Base-by-base conservation (phyloP, 2,888 invertebrate genomes). In the Proisotoma minuta region DNA sequence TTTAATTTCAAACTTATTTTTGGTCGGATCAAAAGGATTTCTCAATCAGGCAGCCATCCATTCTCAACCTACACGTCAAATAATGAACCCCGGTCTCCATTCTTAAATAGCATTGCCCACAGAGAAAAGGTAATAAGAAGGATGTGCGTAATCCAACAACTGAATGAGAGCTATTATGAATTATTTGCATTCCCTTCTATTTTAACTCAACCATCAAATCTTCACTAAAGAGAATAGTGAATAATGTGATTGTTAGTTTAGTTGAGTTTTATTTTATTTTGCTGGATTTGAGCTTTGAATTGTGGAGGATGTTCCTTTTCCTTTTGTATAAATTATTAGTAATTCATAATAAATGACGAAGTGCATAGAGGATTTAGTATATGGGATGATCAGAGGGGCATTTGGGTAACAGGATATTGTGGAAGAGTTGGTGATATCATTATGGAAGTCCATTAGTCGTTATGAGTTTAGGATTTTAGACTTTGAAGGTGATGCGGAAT, bases 1-100 rank as follows among this genome's bases (percentile, higher is more conserved):
- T 56, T 56, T 56, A 56, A 56, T 56, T 56, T 56, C 56, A 56
- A 56, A 56, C 56, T 56, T 56, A 56, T 56, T 56, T 56, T 56
- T 56, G 56, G 56, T 27, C 26, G 56, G 56, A 56, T 56, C 56
- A 56, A 56, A 54, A 56, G 56, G 56, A 56, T 56, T 43, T 34
- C 23, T 18, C 22, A 34, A 54, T 23, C 5, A 43, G 43, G 18
- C 43, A 43, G 5, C 43, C 43, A 43, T 43, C 18, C 43, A 43
- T 43, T 43, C 43, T 4, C 43, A 43, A 43, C 43, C 43, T 43
- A 43, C 43, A 43, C 43, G 43, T 43, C 18, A 15, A 43, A 43
- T 43, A 43, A 43, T 43, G 43, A 43, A 43, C 8, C 8, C 34
- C n/a, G n/a, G n/a, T n/a, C n/a, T n/a, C n/a, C n/a, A n/a, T n/a